Evolutionary conservation across 2,888 invertebrate species (phyloP).

Genomic region (Poecilus cupreus): DNA sequence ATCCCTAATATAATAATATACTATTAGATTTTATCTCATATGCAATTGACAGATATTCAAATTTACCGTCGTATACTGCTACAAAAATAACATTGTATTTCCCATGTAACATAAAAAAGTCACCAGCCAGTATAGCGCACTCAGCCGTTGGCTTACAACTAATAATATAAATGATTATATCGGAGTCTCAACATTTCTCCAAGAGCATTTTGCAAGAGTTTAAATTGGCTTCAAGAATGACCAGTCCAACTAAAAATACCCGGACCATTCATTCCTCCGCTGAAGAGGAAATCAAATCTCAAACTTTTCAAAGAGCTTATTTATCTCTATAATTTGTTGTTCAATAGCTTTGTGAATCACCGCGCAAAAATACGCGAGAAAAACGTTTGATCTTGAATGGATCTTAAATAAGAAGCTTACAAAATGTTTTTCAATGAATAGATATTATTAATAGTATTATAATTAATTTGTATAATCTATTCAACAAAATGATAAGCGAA

Average conservation of each 20-base stretch:
- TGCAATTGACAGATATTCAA: too few species aligned
- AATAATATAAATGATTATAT: too few species aligned
- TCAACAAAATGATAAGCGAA: not conserved
- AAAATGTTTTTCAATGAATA: not conserved
- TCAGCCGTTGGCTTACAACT: too few species aligned
- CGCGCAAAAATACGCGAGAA: not conserved
- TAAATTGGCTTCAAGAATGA: not conserved
- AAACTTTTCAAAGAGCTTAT: not conserved
- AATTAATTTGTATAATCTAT: not conserved
- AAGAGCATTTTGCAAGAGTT: too few species aligned
- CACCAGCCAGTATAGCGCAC: too few species aligned
- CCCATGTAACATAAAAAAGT: too few species aligned
- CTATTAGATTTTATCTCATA: too few species aligned
- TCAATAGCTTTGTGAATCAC: not conserved
- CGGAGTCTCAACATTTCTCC: too few species aligned
- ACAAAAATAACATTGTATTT: too few species aligned
- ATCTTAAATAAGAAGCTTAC: not conserved
- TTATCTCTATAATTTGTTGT: conserved; percentile 3
- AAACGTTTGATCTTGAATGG: not conserved
- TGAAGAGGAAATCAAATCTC: not conserved
- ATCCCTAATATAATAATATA: too few species aligned
- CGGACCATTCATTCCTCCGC: too few species aligned
- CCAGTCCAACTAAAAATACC: not conserved
- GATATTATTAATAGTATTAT: not conserved
- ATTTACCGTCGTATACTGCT: too few species aligned